Percentiles rank a stretch among this genome's conserved stretches.
Evolutionary conservation across 2,888 invertebrate species (phyloP).

Genomic region (Unio pictorum): DNA sequence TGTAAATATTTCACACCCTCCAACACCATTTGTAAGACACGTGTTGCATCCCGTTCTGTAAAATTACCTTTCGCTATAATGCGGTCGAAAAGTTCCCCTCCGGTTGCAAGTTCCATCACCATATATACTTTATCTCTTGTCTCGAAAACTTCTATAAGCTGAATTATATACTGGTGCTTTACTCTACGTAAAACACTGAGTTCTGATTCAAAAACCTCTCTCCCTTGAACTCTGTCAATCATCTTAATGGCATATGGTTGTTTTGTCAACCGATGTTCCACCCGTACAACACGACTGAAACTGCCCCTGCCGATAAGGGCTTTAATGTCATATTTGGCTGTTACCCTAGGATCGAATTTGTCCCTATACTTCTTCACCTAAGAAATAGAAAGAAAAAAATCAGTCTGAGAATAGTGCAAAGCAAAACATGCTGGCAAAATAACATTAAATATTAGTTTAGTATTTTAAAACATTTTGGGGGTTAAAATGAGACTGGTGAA

Average conservation of each 20-base stretch:
- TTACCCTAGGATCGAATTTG: slow-evolving; percentile 72
- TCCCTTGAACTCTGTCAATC: slow-evolving; percentile 71
- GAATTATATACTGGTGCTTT: slow-evolving; percentile 74
- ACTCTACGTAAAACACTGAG: slow-evolving; percentile 73
- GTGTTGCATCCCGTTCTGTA: slow-evolving; percentile 71
- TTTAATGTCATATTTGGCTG: slow-evolving; percentile 73
- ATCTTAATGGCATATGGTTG: slow-evolving; percentile 73
- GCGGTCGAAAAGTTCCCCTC: slow-evolving; percentile 78
- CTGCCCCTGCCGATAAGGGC: slow-evolving; percentile 73
- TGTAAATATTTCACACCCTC: slow-evolving; percentile 75
- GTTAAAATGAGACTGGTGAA: no score
- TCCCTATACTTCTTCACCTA: slow-evolving; percentile 67
- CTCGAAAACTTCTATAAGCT: slow-evolving; percentile 75
- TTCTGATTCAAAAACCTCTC: slow-evolving; percentile 74
- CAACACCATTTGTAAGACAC: slow-evolving; percentile 72
- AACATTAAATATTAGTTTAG: no score
- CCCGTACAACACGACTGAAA: slow-evolving; percentile 72
- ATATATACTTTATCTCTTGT: slow-evolving; percentile 74
- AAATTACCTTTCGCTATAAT: slow-evolving; percentile 76
- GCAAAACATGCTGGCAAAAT: no score
- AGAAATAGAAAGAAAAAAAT: slow-evolving; percentile 1
- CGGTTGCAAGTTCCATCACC: slow-evolving; percentile 77
- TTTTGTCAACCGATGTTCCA: slow-evolving; percentile 71
- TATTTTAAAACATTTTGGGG: no score
- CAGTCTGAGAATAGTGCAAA: neutral